Evolutionary conservation across 2,888 invertebrate species (phyloP).

Genomic region (Corythucha ciliata): DNA sequence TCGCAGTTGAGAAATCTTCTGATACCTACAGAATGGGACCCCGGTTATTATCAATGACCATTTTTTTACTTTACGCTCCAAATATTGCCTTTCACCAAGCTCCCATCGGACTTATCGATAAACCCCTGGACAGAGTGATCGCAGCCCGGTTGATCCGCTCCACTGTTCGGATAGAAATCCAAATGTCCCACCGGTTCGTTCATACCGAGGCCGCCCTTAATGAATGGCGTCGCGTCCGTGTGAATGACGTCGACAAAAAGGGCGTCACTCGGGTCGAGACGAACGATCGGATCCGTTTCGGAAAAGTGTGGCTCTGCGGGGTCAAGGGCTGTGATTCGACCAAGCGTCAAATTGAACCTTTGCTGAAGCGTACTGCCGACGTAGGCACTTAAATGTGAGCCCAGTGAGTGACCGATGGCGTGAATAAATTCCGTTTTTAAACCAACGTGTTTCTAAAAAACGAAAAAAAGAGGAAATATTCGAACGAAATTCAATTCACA

Average conservation of each 20-base stretch:
- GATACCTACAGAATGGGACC: slow-evolving; percentile 46
- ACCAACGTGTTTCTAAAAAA: slow-evolving; percentile 46
- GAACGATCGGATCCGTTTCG: slow-evolving; percentile 66
- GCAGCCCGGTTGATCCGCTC: slow-evolving; percentile 67
- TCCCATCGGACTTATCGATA: slow-evolving; percentile 53
- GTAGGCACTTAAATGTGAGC: slow-evolving; percentile 76
- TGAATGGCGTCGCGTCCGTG: slow-evolving; percentile 71
- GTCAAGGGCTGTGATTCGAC: slow-evolving; percentile 70
- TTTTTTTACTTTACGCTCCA: too few species aligned
- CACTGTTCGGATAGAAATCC: slow-evolving; percentile 88
- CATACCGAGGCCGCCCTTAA: slow-evolving; percentile 68
- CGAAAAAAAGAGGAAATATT: background rate
- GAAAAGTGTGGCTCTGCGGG: slow-evolving; percentile 88
- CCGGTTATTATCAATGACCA: too few species aligned
- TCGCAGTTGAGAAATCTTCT: slow-evolving; percentile 71
- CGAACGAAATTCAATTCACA: background rate
- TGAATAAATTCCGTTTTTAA: slow-evolving; percentile 56
- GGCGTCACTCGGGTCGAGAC: slow-evolving; percentile 78
- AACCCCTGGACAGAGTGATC: slow-evolving; percentile 52
- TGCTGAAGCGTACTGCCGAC: slow-evolving; percentile 64
- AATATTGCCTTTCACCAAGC: slow-evolving; percentile 49
- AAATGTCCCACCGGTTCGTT: slow-evolving; percentile 73
- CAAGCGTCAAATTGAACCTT: slow-evolving; percentile 59
- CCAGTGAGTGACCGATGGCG: slow-evolving; percentile 76
- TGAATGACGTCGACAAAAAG: slow-evolving; percentile 83